Evolutionary conservation across 2,797 vertebrate genomes (phyloP), one percentile per base, ranked within the genome.

Genomic region (Sebastes itinus): DNA sequence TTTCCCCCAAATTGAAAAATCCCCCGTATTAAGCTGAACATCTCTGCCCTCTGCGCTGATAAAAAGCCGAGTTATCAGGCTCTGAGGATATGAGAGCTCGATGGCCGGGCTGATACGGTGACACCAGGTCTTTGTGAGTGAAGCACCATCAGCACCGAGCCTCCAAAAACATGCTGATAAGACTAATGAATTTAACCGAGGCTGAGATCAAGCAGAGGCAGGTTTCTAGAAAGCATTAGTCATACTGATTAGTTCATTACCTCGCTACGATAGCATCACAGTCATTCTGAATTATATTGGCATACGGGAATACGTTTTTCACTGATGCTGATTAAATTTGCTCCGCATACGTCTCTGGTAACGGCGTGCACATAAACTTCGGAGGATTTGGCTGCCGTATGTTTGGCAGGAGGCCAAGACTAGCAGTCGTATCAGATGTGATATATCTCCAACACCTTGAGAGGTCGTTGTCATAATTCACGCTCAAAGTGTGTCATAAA

Each of bases 11-110:
- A 83, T 76, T 95, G 91, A 93, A 81, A 94, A 94, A 95, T 92
- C 90, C 92, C 87, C 80, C 35, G 30, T 81, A 93, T 92, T 95
- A 94, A 89, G 93, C 93, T 86, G 92, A 92, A 93, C 88, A 2
- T 55, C 92, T 95, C 73, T 62, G 84, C 65, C 70, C 71, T 32
- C 6, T 77, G 7, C 61, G 0, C 58, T 42, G 80, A 87, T 85
- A 81, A 85, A 65, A 42, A 18, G 11, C 16, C 1, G 35, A 33
- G 71, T 46, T 80, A 86, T 92, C 89, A 28, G 70, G 61, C 55
- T 85, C 60, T 42, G 75, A 81, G 95, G 94, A 94, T 93, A 94
- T 92, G 88, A 92, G 86, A 81, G 86, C 63, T 79, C 28, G 92
- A 88, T 90, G 72, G 84, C 72, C 30, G 67, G 3, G 76, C 84